Base-by-base conservation (phyloP, 2,888 invertebrate genomes). In the Julus scanicus region DNA sequence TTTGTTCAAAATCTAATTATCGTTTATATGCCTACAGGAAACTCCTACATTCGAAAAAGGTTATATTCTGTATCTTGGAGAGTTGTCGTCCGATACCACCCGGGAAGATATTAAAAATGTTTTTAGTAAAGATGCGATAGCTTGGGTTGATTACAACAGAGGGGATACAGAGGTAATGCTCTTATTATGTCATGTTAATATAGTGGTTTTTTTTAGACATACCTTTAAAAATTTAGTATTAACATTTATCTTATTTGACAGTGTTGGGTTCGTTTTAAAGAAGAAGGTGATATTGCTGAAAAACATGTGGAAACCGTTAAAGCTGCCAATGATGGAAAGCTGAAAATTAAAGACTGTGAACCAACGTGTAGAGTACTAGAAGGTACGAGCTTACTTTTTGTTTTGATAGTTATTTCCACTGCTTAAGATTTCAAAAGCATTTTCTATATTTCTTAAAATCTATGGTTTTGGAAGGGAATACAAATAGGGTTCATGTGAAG, bases 71-170 rank as follows among this genome's bases (percentile, higher is more conserved):
- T 20, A 86, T 53, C 53, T 86, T 15, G 9, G 53, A 13, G 86
- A 86, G n/a, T 57, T 86, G 53, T 37, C 86, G 20, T 5, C 20
- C 0, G 9, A 29, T 9, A 53, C 86, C 11, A 86, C 20, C 13
- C 86, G 86, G 2, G 86, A 86, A 37, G 86, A 85, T 48, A 85
- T 88, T 49, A 88, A 88, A 88, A 84, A 88, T 13, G 15, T 29
- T 84, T 88, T 88, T 53, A 44, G 37, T 20, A 44, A 44, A 49
- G 44, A 84, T 84, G 49, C 13, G 6, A 53, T 88, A n/a, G 88
- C 88, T 49, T 88, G 88, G 88, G 53, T 88, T 15, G 88, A 88
- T n/a, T 88, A 49, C 53, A 84, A 48, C 84, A 88, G 6, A 44
- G 88, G 88, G 29, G 88, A 88, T 20, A 80, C 29, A 40, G 48